phyloP scores from a whole-genome alignment of 2,797 vertebrate species.

The Fratercula arctica region DNA sequence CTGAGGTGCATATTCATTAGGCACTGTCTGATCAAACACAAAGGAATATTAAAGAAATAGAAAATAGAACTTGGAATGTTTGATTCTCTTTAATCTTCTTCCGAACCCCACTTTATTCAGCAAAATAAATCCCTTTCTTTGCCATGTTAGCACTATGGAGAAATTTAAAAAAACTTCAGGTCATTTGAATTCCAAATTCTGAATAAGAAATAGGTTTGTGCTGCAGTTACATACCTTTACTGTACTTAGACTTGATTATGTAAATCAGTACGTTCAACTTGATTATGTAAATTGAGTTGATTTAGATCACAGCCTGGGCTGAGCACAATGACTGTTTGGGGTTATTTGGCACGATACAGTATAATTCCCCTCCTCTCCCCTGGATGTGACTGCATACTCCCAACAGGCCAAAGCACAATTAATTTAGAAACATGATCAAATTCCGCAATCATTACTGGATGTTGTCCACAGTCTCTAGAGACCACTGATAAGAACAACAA shows the following conservation, averaged over 20 bases:
- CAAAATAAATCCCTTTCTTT: conserved; percentile 47
- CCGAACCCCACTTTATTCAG: conserved; percentile 22
- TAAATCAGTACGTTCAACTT: conserved; percentile 35
- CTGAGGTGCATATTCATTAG: not conserved
- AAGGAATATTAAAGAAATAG: not conserved
- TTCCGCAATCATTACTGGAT: conserved; percentile 57
- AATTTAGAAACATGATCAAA: conserved; percentile 58
- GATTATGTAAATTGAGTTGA: conserved; percentile 55
- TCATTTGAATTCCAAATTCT: conserved; percentile 48
- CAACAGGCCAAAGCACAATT: conserved; percentile 47
- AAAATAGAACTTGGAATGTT: not conserved
- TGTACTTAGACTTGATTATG: conserved; percentile 23
- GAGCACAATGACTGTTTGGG: conserved; percentile 27
- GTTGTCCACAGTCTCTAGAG: conserved; percentile 22
- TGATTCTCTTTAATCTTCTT: not conserved
- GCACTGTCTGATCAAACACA: not conserved
- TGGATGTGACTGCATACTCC: conserved; percentile 30
- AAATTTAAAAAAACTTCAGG: conserved; percentile 13
- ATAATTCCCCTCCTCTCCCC: conserved; percentile 23
- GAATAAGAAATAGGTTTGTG: conserved; percentile 40
- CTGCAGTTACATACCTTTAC: conserved; percentile 51
- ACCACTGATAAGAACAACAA: conserved; percentile 24
- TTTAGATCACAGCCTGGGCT: conserved; percentile 44
- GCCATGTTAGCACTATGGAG: not conserved
- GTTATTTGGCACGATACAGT: conserved; percentile 30